A percentile compares a stretch with the other conserved stretches of the same genome.
Conservation (phyloP, 1,140 invertebrate species). For the Gryllus bimaculatus region DNA sequence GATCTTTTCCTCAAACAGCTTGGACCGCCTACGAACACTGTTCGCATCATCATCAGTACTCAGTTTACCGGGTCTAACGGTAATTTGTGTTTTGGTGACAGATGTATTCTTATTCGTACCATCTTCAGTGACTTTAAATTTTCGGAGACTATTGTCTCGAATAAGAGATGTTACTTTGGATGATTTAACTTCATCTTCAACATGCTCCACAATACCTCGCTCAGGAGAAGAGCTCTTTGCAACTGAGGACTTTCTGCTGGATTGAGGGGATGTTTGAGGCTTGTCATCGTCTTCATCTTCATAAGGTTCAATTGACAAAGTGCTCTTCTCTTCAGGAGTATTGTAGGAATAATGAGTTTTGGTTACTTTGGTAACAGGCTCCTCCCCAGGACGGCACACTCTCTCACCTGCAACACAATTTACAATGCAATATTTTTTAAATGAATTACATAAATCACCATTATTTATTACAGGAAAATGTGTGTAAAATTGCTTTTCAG, state of each 20-base stretch:
- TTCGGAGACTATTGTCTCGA: neutral
- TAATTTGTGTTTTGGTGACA: neutral
- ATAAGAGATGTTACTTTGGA: conserved; percentile 12
- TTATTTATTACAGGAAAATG: no score
- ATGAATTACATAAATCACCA: neutral
- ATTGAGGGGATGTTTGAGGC: neutral
- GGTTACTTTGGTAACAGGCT: conserved; percentile 52
- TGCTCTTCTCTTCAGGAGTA: conserved; percentile 23
- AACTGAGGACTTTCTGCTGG: conserved; percentile 9
- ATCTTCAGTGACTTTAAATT: neutral
- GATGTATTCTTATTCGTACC: neutral
- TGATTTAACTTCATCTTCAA: neutral
- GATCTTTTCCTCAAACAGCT: conserved; percentile 13
- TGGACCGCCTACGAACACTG: conserved; percentile 18
- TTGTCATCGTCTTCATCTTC: conserved; percentile 17
- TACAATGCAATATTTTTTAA: neutral
- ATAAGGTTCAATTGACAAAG: conserved; percentile 13
- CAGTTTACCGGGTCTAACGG: neutral
- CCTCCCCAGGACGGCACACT: conserved; percentile 37
- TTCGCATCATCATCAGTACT: conserved; percentile 9
- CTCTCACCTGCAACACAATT: conserved; percentile 14
- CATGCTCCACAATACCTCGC: neutral
- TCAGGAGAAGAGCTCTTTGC: conserved; percentile 4
- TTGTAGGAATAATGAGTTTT: conserved; percentile 46
- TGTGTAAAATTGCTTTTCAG: no score